These are phyloP conservation scores for Hephaestus fuliginosus DNA, from an alignment of 2,797 vertebrate species.

Conservation along the genomic window DNA sequence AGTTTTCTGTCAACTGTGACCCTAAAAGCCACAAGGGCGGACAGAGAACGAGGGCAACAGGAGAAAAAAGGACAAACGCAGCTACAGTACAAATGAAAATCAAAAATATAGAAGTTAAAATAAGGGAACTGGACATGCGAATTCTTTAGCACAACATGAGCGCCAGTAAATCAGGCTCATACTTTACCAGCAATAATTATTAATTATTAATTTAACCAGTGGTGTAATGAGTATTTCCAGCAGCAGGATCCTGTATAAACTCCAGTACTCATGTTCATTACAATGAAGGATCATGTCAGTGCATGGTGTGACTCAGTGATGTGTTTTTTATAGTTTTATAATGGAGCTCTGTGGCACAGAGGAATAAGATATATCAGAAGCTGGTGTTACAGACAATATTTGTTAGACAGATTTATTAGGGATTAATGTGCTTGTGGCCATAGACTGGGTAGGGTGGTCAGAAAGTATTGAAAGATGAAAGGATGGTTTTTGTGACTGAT, in stretches of 20 bases:
- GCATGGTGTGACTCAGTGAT: not conserved
- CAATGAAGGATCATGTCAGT: no score
- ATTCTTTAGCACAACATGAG: no score
- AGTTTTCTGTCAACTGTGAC: not conserved
- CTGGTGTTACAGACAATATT: not conserved
- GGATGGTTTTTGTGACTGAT: not conserved
- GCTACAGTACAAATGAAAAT: not conserved
- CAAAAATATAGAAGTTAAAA: not conserved
- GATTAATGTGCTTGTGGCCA: not conserved
- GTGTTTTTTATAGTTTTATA: not conserved
- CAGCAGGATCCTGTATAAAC: no score
- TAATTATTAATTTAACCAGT: no score
- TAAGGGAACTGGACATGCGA: not conserved
- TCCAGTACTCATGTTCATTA: no score
- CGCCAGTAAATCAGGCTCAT: no score
- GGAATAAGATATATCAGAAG: not conserved
- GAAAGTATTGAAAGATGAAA: not conserved
- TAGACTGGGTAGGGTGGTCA: not conserved
- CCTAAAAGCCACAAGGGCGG: not conserved
- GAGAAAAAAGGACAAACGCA: not conserved
- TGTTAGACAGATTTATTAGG: not conserved
- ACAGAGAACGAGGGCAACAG: not conserved
- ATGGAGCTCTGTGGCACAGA: no score
- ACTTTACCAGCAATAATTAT: no score
- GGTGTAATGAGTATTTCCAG: no score